These are phyloP conservation scores for Holotrichia oblita DNA, from an alignment of 1,140 invertebrate genomes.

Conservation along the genomic window DNA sequence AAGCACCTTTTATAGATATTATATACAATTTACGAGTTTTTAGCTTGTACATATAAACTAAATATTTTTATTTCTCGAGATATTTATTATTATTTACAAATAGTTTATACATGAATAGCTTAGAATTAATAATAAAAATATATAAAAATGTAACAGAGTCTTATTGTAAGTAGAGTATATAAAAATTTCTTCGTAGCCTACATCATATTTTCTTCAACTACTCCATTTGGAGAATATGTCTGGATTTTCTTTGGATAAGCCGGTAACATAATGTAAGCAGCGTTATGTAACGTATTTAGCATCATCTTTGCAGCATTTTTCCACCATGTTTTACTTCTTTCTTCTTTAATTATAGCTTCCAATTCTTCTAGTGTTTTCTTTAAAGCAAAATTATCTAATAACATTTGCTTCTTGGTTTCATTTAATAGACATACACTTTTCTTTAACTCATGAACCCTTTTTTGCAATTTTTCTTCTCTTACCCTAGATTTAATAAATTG, in stretches of 20 bases:
- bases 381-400: not conserved
- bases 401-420: constrained; percentile 10
- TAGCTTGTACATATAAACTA: constrained; percentile 34
- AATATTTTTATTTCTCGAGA: constrained; percentile 28
- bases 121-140: constrained; percentile 35
- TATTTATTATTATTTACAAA: constrained; percentile 41
- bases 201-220: not conserved
- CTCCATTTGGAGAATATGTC: not conserved
- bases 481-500: not conserved
- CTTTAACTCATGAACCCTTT: constrained; percentile 20
- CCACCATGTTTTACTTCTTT: constrained; percentile 29
- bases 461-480: constrained; percentile 32
- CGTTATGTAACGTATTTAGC: constrained; percentile 24
- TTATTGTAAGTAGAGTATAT: not conserved
- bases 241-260: constrained; percentile 17
- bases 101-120: constrained; percentile 33
- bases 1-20: constrained; percentile 38
- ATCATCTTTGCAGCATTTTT: constrained; percentile 10
- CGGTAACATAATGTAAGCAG: constrained; percentile 26
- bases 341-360: not conserved
- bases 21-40: constrained; percentile 33
- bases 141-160: not conserved
- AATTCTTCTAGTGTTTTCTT: not conserved
- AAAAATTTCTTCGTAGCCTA: not conserved
- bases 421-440: not conserved